These are phyloP conservation scores for Neodontobutis hainanensis DNA, from an alignment of 2,113 vertebrate genomes.

Conservation along the genomic window DNA sequence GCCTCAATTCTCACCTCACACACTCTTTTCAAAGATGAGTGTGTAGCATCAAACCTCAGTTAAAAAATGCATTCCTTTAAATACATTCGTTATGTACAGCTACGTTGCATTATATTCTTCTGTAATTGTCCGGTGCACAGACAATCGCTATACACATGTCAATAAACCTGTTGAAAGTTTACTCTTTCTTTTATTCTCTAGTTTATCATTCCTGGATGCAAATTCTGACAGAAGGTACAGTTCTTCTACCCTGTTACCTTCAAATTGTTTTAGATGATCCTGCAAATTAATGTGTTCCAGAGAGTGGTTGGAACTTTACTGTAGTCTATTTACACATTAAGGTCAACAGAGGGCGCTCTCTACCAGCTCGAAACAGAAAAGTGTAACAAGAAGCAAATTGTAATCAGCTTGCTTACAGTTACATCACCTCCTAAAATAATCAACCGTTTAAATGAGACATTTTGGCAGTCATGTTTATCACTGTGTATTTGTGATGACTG, in stretches of 20 bases:
- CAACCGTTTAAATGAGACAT: slow-evolving; percentile 43
- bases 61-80: slow-evolving; percentile 66
- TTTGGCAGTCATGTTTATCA: slow-evolving; percentile 49
- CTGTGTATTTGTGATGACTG: slow-evolving; percentile 49
- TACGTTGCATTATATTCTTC: slow-evolving; percentile 70
- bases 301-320: too few species aligned
- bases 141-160: slow-evolving; percentile 80
- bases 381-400: too few species aligned
- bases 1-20: slow-evolving; percentile 45
- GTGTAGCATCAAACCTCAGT: slow-evolving; percentile 58
- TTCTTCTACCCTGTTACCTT: too few species aligned
- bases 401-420: slow-evolving; percentile 53
- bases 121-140: slow-evolving; percentile 79
- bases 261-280: too few species aligned
- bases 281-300: too few species aligned
- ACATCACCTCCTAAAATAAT: slow-evolving; percentile 69
- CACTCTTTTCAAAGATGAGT: slow-evolving; percentile 44
- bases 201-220: too few species aligned
- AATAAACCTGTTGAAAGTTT: slow-evolving; percentile 75
- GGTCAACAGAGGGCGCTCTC: slow-evolving; percentile 60
- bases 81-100: slow-evolving; percentile 55
- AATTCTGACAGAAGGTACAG: too few species aligned
- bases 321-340: too few species aligned
- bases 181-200: not conserved
- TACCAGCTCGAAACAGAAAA: not conserved